A percentile compares a stretch with the other conserved stretches of the same genome.
Evolutionary conservation across 1,140 invertebrate species (phyloP).

Genomic region (Holotrichia oblita): DNA sequence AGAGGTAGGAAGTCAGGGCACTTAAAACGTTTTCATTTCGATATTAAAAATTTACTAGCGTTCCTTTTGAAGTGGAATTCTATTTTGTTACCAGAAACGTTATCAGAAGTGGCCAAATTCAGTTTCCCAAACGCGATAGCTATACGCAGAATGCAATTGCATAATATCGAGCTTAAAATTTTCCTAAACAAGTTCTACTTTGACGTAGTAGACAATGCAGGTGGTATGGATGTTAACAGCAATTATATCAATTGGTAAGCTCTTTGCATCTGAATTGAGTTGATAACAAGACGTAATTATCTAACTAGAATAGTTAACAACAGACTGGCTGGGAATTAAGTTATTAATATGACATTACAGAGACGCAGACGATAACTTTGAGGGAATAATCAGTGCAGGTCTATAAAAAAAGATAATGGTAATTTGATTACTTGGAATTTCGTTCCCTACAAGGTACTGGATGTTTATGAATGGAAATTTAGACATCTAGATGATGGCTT

Average conservation of each 20-base stretch:
- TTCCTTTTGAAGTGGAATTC: too few species aligned
- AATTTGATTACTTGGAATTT: too few species aligned
- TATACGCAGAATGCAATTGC: not conserved
- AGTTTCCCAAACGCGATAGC: too few species aligned
- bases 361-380: not conserved
- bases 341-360: slow-evolving; percentile 13
- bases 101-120: too few species aligned
- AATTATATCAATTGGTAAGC: slow-evolving; percentile 27
- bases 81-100: too few species aligned
- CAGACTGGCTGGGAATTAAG: not conserved
- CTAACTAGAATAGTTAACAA: slow-evolving; percentile 14
- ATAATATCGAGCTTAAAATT: not conserved
- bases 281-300: slow-evolving; percentile 13
- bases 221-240: slow-evolving; percentile 18
- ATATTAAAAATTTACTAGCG: too few species aligned
- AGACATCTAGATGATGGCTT: too few species aligned
- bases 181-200: slow-evolving; percentile 1
- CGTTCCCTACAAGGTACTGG: too few species aligned
- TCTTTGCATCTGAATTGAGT: slow-evolving; percentile 25
- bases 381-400: not conserved
- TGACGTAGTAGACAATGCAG: not conserved
- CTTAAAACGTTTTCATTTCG: too few species aligned
- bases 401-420: too few species aligned
- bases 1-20: too few species aligned
- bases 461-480: too few species aligned